phyloP scores from a whole-genome alignment of 2,797 vertebrate genomes.

The Lophius americanus region DNA sequence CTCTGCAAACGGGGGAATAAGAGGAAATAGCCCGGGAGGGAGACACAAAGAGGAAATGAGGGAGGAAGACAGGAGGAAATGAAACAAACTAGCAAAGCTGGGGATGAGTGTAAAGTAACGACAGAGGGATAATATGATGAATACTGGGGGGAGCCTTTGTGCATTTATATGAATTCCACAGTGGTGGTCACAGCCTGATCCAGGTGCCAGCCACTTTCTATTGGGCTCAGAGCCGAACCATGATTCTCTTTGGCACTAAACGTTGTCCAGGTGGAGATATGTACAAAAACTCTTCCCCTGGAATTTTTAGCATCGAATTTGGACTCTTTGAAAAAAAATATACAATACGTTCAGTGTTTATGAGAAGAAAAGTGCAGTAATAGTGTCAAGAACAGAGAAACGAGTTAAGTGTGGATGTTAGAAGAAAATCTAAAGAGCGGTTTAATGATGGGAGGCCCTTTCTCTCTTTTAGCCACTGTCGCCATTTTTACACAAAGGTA shows the following conservation, averaged over 20 bases:
- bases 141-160: slow-evolving; percentile 30
- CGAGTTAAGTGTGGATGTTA: too few relatives aligned
- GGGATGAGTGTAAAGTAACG: slow-evolving; percentile 9
- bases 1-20: slow-evolving; percentile 60
- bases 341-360: slow-evolving; percentile 50
- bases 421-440: too few relatives aligned
- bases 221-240: slow-evolving; percentile 13
- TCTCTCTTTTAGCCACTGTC: too few relatives aligned
- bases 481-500: too few relatives aligned
- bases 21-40: slow-evolving; percentile 41
- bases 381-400: slow-evolving; percentile 50
- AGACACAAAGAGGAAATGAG: slow-evolving; percentile 58
- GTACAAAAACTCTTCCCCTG: slow-evolving; percentile 44
- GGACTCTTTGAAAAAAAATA: slow-evolving; percentile 64
- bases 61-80: slow-evolving; percentile 52
- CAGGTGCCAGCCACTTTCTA: slow-evolving; percentile 43
- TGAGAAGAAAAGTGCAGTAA: slow-evolving; percentile 61
- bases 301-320: slow-evolving; percentile 49
- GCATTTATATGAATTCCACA: slow-evolving; percentile 21
- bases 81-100: slow-evolving; percentile 35
- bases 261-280: slow-evolving; percentile 61
- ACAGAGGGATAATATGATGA: neutral
- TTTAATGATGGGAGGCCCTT: too few relatives aligned
- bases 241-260: slow-evolving; percentile 35
- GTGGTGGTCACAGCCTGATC: slow-evolving; percentile 13